Evolutionary conservation across 1,140 invertebrate genomes (phyloP), one percentile per base, ranked within the genome.

Genomic region (Diabrotica virgifera): DNA sequence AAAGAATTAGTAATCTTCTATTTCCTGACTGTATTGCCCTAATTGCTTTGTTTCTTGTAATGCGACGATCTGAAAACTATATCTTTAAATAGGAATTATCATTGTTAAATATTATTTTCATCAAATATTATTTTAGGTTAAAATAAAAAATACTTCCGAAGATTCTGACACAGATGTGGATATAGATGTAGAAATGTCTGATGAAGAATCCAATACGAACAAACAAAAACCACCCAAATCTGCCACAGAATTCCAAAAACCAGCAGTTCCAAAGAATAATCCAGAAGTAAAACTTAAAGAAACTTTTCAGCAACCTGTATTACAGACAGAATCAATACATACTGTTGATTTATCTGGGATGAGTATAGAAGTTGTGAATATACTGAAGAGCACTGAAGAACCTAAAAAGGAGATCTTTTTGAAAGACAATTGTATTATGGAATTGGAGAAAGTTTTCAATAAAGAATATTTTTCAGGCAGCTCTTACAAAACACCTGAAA

Each of bases 401-500:
- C 85, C 86, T 14, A 73, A 59, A 12, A 64, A 78, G 71, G 84
- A 86, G 75, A 64, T 74, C 14, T 37, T 68, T 9, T 59, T 86
- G n/a, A 74, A 80, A 14, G 38, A 70, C 52, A 68, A 78, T 55
- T 64, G 66, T 11, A 80, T 87, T 38, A 79, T 77, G 52, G 81
- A 86, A 35, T 78, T 86, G 63, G 86, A 88, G 74, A 84, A 81
- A 73, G 72, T 74, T 64, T 75, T 86, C 53, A 82, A 86, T 76
- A 75, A 74, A 40, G 86, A 88, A 64, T 87, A 85, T 74, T 87
- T 88, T 79, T 82, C 85, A 74, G 83, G 84, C 5, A 75, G 82
- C 61, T 70, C 78, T 13, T 77, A 80, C 2, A 86, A 87, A 78
- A 87, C 84, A 9, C 84, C 84, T 11, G 79, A 84, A 62, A 78